Conservation (phyloP, 2,797 vertebrate genomes). For the Oceanodroma leucorhoa region DNA sequence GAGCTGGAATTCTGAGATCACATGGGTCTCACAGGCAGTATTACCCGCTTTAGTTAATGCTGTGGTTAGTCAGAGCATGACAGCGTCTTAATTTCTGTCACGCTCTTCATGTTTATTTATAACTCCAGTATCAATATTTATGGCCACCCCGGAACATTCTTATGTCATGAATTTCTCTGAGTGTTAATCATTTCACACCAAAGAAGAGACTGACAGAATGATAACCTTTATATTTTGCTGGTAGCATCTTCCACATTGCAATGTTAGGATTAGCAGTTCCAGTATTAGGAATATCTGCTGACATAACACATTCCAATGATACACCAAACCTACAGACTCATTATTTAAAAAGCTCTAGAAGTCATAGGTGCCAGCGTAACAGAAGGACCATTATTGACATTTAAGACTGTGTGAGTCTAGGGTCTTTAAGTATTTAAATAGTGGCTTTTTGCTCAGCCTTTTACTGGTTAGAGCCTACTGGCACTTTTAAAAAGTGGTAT, state of each 20-base stretch:
- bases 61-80: neutral
- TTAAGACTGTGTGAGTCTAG: neutral
- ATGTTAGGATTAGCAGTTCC: neutral
- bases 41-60: slow-evolving; percentile 5
- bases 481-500: neutral
- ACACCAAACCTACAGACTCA: neutral
- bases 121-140: slow-evolving; percentile 35
- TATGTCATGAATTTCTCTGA: neutral
- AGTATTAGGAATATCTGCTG: neutral
- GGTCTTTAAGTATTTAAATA: neutral
- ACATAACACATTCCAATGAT: neutral
- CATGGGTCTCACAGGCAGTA: neutral
- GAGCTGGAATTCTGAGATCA: neutral
- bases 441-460: neutral
- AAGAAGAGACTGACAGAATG: neutral
- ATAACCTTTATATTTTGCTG: slow-evolving; percentile 2
- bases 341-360: neutral
- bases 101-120: slow-evolving; percentile 36
- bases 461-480: neutral
- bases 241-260: neutral
- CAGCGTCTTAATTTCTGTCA: slow-evolving; percentile 20
- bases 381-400: neutral
- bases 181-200: neutral
- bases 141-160: neutral
- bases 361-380: neutral